Evolutionary conservation across 2,888 invertebrate genomes (phyloP).

Genomic region (Frankliniella intonsa): DNA sequence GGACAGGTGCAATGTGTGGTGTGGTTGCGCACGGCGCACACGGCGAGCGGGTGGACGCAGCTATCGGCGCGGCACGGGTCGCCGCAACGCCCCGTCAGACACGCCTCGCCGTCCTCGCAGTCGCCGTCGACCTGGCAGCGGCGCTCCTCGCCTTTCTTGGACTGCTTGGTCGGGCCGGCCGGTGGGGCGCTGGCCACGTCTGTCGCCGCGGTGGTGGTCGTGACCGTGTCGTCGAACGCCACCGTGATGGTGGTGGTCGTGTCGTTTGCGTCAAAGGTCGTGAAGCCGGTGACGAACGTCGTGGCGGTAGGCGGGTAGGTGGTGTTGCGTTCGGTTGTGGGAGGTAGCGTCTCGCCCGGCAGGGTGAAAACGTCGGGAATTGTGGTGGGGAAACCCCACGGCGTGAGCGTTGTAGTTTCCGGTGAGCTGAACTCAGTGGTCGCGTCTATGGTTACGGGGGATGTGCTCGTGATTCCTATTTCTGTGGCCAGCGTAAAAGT

Average conservation of each 20-base stretch:
- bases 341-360: background rate
- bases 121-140: constrained; percentile 59
- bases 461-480: constrained; percentile 3
- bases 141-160: constrained; percentile 32
- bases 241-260: background rate
- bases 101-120: constrained; percentile 59
- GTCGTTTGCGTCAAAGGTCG: background rate
- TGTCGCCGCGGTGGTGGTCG: background rate
- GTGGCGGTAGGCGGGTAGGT: background rate
- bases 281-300: background rate
- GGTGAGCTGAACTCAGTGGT: background rate
- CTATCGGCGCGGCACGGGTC: constrained; percentile 53
- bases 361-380: background rate
- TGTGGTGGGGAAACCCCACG: background rate
- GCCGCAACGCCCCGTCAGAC: constrained; percentile 59
- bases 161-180: constrained; percentile 13
- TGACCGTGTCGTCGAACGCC: background rate
- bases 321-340: background rate
- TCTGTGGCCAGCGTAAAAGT: constrained; percentile 31
- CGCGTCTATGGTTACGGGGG: background rate
- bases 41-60: constrained; percentile 45
- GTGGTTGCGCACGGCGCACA: constrained; percentile 44
- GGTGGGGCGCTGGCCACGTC: constrained; percentile 22
- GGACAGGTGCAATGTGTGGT: constrained; percentile 57
- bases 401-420: background rate